Evolutionary conservation across 2,113 vertebrate species (phyloP), one percentile per base, ranked within the genome.

Genomic region (Laticauda laticaudata): DNA sequence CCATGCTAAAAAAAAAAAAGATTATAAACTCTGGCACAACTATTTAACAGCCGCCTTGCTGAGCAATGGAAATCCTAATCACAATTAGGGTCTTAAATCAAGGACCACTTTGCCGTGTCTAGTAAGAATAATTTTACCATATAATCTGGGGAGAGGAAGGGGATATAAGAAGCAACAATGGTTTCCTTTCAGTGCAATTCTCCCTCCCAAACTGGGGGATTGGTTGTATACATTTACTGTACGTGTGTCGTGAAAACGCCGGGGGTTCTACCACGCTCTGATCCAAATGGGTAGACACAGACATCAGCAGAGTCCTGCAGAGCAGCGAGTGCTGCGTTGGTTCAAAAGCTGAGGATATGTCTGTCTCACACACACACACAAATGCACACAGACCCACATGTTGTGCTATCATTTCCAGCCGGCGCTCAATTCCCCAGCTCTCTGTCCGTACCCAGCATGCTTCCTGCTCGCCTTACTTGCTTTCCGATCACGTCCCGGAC

Each of bases 401-500:
- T 92, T 91, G 14, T 8, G 20, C 59, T 45, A n/a, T 24, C 6
- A 21, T 53, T 10, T 87, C 57, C 14, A 51, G 23, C 21, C 20
- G 0, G 2, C 4, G 43, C 18, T 59, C 11, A 4, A 7, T 20
- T 89, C 91, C 91, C 56, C 54, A n/a, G 88, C 11, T 3, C n/a
- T 43, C 21, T 53, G 57, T 2, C 56, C 21, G 29, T 96, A 96
- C 97, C 96, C 97, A 90, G 94, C 96, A 97, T 97, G 97, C 97
- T 96, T 95, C 95, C 95, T 93, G 95, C 90, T 69, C 91, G 92
- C 93, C 91, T 61, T 93, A 91, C 94, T 96, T 96, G 93, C 96
- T 97, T 97, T 97, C 95, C 93, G 95, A 94, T 95, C 97, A 97
- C 97, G 97, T 97, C 92, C 94, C 7, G 95, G 97, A 96, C 96